Evolutionary conservation across 2,797 vertebrate species (phyloP).

Genomic region (Knipowitschia caucasica): DNA sequence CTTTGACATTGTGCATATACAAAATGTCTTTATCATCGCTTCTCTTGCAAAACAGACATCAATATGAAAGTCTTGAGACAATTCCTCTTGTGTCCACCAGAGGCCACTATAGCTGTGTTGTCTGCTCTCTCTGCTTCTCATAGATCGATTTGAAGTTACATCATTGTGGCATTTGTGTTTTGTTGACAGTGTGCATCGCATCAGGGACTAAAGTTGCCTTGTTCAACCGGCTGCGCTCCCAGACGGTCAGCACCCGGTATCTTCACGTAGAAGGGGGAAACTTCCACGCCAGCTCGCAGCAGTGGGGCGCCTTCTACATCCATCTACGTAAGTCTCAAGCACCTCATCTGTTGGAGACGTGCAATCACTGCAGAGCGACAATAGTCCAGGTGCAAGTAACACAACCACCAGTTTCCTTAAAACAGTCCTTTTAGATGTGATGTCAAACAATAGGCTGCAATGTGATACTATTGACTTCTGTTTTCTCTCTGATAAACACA

Average conservation of each 20-base stretch:
- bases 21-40: too few species aligned
- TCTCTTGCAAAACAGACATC: too few species aligned
- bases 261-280: slow-evolving; percentile 98
- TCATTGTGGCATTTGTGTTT: background rate
- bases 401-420: too few species aligned
- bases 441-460: too few species aligned
- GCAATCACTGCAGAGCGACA: too few species aligned
- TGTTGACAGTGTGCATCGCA: slow-evolving; percentile 89
- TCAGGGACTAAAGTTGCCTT: slow-evolving; percentile 98
- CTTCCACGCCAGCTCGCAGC: slow-evolving; percentile 97
- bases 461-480: too few species aligned
- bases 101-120: slow-evolving; percentile 12
- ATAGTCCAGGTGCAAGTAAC: too few species aligned
- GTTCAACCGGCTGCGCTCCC: slow-evolving; percentile 96
- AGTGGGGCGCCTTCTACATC: slow-evolving; percentile 98
- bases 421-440: too few species aligned
- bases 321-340: slow-evolving; percentile 89
- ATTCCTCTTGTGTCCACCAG: slow-evolving; percentile 26
- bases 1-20: too few species aligned
- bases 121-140: slow-evolving; percentile 15
- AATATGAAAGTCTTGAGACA: background rate
- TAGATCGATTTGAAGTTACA: too few species aligned
- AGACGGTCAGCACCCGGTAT: slow-evolving; percentile 97
- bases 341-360: too few species aligned
- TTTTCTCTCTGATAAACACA: too few species aligned